A percentile compares a stretch with the other conserved stretches of the same genome.
These are phyloP conservation scores for Chionis minor DNA, from an alignment of 2,113 vertebrate genomes.

Conservation along the genomic window DNA sequence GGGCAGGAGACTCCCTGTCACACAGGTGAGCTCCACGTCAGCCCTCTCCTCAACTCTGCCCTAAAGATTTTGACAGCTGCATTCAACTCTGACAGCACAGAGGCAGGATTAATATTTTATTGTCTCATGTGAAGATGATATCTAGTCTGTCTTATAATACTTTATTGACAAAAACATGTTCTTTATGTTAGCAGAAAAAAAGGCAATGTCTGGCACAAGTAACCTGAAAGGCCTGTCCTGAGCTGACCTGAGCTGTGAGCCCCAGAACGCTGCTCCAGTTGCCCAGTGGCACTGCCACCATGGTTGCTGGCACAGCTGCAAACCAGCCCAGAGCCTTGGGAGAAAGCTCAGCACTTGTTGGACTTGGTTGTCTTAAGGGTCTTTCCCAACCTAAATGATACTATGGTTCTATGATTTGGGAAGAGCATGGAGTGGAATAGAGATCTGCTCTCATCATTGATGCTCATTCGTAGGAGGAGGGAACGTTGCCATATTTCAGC, in stretches of 20 bases:
- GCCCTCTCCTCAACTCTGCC: not conserved
- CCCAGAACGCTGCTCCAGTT: not conserved
- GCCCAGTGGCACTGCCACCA: not conserved
- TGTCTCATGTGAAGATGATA: not conserved
- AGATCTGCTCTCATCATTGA: not conserved
- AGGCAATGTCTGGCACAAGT: rapidly evolving
- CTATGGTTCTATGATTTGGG: not conserved
- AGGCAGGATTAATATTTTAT: conserved; percentile 3
- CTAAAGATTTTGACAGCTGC: not conserved
- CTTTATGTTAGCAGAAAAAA: not conserved
- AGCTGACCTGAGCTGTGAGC: not conserved
- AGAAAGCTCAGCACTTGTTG: not conserved
- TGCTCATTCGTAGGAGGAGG: not conserved
- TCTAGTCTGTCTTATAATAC: not conserved
- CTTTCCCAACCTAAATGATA: not conserved
- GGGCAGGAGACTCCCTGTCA: rapidly evolving
- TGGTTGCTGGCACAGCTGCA: not conserved
- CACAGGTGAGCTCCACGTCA: rapidly evolving
- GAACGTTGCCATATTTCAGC: not conserved
- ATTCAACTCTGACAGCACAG: not conserved
- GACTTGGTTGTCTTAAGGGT: not conserved
- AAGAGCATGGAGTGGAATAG: not conserved
- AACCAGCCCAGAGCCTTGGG: not conserved
- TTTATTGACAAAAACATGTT: not conserved
- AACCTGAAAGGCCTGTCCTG: not conserved